A percentile compares a stretch with the other conserved stretches of the same genome.
Conservation (phyloP, 2,888 invertebrate genomes). For the Chrysina gloriosa region DNA sequence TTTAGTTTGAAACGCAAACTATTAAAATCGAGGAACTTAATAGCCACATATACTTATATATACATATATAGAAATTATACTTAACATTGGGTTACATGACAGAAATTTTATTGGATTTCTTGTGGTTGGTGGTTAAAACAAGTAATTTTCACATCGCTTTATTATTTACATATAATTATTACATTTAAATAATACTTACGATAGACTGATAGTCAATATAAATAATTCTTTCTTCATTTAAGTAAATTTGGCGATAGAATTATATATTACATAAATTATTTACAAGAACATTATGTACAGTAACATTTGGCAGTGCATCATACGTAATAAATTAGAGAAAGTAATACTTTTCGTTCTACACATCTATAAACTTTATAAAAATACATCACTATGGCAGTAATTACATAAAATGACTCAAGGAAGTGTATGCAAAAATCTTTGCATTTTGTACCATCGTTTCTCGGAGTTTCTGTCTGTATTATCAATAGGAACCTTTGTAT, state of each 20-base stretch:
- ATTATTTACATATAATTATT: conserved; percentile 28
- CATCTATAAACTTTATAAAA: conserved; percentile 28
- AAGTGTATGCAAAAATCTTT: conserved; percentile 25
- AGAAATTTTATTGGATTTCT: too few relatives aligned
- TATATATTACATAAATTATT: conserved; percentile 35
- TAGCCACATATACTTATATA: too few relatives aligned
- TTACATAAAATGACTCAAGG: conserved; percentile 35
- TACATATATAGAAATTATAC: too few relatives aligned
- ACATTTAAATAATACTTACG: conserved; percentile 32
- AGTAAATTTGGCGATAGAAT: conserved; percentile 33
- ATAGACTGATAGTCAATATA: conserved; percentile 28
- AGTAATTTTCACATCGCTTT: conserved; percentile 13
- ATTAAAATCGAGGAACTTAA: too few relatives aligned
- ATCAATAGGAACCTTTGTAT: conserved; percentile 33
- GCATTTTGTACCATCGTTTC: conserved; percentile 33
- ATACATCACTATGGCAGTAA: conserved; percentile 27
- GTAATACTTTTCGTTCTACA: conserved; percentile 30
- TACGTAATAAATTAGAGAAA: conserved; percentile 34
- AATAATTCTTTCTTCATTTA: conserved; percentile 20
- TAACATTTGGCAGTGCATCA: conserved; percentile 33
- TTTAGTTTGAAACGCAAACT: too few relatives aligned
- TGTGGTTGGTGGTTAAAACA: not conserved
- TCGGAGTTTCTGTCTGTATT: conserved; percentile 23
- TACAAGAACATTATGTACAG: conserved; percentile 32
- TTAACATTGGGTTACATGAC: too few relatives aligned